Evolutionary conservation across 2,797 vertebrate species (phyloP).

Genomic region (Chromis chromis): DNA sequence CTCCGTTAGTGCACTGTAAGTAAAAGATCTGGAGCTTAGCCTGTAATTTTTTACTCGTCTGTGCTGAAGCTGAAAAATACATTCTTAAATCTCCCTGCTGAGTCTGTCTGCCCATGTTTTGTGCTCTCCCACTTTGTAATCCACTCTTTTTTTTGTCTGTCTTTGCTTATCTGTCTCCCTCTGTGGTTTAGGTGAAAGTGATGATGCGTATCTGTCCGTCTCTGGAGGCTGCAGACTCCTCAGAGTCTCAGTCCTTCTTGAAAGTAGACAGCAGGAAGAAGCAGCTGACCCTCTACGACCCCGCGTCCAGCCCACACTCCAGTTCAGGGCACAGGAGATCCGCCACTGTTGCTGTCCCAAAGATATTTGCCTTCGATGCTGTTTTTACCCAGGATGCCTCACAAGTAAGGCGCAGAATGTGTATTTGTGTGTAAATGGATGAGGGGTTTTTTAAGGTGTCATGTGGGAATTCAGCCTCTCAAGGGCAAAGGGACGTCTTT

Average conservation of each 20-base stretch:
- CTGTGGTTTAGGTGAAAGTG: slow-evolving; percentile 92
- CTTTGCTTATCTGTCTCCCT: slow-evolving; percentile 24
- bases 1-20: not conserved
- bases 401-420: slow-evolving; percentile 85
- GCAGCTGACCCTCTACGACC: slow-evolving; percentile 96
- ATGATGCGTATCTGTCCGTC: slow-evolving; percentile 96
- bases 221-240: slow-evolving; percentile 88
- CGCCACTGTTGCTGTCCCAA: slow-evolving; percentile 88
- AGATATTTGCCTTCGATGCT: slow-evolving; percentile 97
- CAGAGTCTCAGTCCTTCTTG: slow-evolving; percentile 94
- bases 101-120: slow-evolving; percentile 13
- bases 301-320: slow-evolving; percentile 84
- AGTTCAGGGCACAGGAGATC: slow-evolving; percentile 87
- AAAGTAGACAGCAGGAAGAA: slow-evolving; percentile 97
- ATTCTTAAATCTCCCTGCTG: slow-evolving; percentile 9
- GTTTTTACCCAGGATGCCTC: slow-evolving; percentile 96
- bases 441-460: slow-evolving; percentile 27
- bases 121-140: slow-evolving; percentile 35
- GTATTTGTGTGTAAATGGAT: slow-evolving; percentile 27
- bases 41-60: slow-evolving; percentile 9
- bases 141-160: not conserved
- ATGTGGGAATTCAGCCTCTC: slow-evolving; percentile 52
- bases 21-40: not conserved
- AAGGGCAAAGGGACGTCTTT: slow-evolving; percentile 74
- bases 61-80: slow-evolving; percentile 15